Conservation (phyloP, 2,888 invertebrate species). For the Athalia circularis region DNA sequence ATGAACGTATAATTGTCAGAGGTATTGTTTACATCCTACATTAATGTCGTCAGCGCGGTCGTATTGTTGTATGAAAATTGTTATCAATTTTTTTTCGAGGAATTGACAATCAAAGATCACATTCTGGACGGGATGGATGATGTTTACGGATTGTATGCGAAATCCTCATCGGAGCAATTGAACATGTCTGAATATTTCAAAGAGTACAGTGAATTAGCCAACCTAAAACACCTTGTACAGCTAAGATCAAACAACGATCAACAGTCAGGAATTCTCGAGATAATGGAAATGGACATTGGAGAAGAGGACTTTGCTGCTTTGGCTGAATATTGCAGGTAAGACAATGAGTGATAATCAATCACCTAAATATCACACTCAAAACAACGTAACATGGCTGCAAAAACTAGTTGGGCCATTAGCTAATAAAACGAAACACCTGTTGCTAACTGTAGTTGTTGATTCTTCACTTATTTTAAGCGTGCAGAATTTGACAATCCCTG, state of each 20-base stretch:
- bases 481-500: conserved; percentile 64
- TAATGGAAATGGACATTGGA: conserved; percentile 59
- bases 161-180: conserved; percentile 56
- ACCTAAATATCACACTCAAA: neutral
- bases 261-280: conserved; percentile 24
- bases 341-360: neutral
- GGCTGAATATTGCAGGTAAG: conserved; percentile 75
- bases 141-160: conserved; percentile 58
- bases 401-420: no score
- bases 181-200: conserved; percentile 60
- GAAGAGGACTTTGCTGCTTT: conserved; percentile 74
- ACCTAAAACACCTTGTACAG: conserved; percentile 17
- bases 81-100: no score
- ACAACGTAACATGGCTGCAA: neutral
- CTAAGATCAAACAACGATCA: conserved; percentile 10
- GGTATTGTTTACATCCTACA: no score
- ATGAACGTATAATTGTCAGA: no score
- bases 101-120: no score
- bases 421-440: neutral
- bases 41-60: no score
- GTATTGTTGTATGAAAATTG: no score
- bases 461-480: conserved; percentile 53
- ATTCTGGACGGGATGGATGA: conserved; percentile 55
- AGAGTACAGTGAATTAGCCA: conserved; percentile 49
- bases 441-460: no score